These are phyloP conservation scores for Sthenelais limicola DNA, from an alignment of 2,888 invertebrate genomes.

Conservation along the genomic window DNA sequence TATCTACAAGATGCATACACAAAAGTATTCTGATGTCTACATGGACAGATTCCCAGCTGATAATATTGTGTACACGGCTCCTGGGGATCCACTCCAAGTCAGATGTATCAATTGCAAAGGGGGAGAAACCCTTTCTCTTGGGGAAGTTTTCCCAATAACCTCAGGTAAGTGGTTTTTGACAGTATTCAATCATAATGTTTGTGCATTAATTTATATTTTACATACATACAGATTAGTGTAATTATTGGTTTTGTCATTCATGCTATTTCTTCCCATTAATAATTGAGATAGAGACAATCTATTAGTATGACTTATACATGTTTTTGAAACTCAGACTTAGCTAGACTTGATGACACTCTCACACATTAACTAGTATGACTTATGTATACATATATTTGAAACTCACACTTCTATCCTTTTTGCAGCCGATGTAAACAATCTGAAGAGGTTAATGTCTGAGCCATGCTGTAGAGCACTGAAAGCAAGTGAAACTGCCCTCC, in stretches of 20 bases:
- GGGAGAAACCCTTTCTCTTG: neutral
- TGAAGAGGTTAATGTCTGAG: conserved; percentile 5
- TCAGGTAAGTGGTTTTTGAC: neutral
- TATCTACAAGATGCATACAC: neutral
- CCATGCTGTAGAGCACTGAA: conserved; percentile 16
- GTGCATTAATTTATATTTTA: no score
- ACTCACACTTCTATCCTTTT: neutral
- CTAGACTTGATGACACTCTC: no score
- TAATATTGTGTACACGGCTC: conserved; percentile 11
- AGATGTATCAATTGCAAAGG: conserved; percentile 4
- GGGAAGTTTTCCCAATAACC: neutral
- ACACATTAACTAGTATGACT: no score
- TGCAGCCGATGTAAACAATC: conserved; percentile 1
- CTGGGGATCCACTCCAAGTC: conserved; percentile 5
- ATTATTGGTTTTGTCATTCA: no score
- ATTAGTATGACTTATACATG: no score
- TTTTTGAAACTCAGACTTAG: no score
- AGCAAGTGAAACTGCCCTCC: neutral
- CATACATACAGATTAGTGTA: no score
- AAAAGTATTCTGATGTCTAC: conserved; percentile 5
- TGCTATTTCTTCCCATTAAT: no score
- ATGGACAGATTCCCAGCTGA: conserved; percentile 28
- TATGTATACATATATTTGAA: no score
- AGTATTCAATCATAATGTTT: neutral
- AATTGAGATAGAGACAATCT: no score